phyloP scores from a whole-genome alignment of 2,888 invertebrate species.

The Andrena chrysosceles region DNA sequence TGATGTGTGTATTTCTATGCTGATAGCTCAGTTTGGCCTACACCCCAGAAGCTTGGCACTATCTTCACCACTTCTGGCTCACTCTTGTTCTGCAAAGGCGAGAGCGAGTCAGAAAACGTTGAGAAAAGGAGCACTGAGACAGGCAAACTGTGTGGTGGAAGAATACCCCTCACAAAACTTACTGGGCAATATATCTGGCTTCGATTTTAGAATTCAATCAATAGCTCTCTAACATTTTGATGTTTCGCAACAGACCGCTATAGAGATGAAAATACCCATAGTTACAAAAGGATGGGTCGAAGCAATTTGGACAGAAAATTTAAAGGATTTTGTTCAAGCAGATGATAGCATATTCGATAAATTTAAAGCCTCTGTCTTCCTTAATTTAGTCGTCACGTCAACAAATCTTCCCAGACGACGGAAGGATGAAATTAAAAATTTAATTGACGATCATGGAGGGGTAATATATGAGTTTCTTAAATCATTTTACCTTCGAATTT shows the following conservation, averaged over 20 bases:
- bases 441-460: slow-evolving; percentile 92
- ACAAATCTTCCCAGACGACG: slow-evolving; percentile 90
- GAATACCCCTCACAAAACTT: too few species aligned
- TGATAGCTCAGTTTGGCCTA: too few species aligned
- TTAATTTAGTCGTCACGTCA: slow-evolving; percentile 91
- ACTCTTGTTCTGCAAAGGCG: too few species aligned
- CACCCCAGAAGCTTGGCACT: too few species aligned
- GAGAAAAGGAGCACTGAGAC: too few species aligned
- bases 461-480: slow-evolving; percentile 70
- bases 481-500: slow-evolving; percentile 20
- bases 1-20: too few species aligned
- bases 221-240: neutral
- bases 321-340: slow-evolving; percentile 87
- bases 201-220: too few species aligned
- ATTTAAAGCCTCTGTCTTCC: slow-evolving; percentile 90
- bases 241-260: slow-evolving; percentile 87
- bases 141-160: too few species aligned
- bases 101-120: too few species aligned
- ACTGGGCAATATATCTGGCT: too few species aligned
- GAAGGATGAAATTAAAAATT: slow-evolving; percentile 88
- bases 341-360: slow-evolving; percentile 88
- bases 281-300: slow-evolving; percentile 93
- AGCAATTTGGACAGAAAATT: slow-evolving; percentile 91
- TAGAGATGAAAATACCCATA: slow-evolving; percentile 88
- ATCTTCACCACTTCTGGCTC: too few species aligned